Evolutionary conservation across 2,797 vertebrate genomes (phyloP).

Genomic region (Phataginus tetradactyla): DNA sequence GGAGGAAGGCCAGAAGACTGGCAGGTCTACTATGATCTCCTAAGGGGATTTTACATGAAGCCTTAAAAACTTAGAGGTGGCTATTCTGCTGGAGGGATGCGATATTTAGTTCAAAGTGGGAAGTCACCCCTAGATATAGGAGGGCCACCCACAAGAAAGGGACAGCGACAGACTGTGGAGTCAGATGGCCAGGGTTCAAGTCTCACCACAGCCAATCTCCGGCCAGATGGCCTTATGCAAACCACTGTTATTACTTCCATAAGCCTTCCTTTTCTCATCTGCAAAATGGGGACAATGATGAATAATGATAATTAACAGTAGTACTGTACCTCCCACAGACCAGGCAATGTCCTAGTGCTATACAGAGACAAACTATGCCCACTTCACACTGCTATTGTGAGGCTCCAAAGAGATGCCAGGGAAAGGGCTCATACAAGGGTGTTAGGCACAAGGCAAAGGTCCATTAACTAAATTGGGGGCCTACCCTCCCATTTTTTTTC

Average conservation of each 20-base stretch:
- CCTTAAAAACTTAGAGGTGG: background rate
- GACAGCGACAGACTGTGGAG: background rate
- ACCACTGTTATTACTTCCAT: background rate
- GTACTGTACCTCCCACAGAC: rapidly evolving
- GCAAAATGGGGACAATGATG: background rate
- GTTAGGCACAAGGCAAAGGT: background rate
- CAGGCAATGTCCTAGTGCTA: background rate
- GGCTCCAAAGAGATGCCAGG: background rate
- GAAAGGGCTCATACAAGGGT: background rate
- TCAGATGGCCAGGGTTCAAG: background rate
- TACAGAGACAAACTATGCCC: background rate
- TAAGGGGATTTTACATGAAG: background rate
- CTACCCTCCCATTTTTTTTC: background rate
- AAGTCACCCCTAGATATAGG: background rate
- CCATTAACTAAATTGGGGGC: background rate
- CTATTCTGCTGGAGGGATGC: background rate
- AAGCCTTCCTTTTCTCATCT: background rate
- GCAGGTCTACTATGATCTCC: background rate
- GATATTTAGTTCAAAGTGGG: background rate
- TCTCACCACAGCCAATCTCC: background rate
- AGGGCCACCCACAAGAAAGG: background rate
- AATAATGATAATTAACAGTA: background rate
- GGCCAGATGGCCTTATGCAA: background rate
- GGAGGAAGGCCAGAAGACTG: background rate
- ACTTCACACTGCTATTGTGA: background rate